phyloP scores from a whole-genome alignment of 1,140 invertebrate genomes.

The Belonocnema kinseyi region DNA sequence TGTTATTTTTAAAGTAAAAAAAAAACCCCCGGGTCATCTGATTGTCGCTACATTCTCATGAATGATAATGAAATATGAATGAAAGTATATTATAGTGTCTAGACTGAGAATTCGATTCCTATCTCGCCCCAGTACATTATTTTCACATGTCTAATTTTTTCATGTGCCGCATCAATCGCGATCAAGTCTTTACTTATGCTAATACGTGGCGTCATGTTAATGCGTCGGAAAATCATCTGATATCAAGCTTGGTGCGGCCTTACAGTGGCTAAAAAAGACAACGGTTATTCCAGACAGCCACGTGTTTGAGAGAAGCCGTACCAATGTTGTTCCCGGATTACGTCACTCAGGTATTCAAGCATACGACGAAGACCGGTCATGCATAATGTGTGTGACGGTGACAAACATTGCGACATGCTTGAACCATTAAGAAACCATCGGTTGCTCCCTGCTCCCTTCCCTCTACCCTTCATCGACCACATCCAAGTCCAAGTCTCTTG shows the following conservation, averaged over 20 bases:
- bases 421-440: constrained; percentile 44
- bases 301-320: constrained; percentile 37
- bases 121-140: no score
- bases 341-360: constrained; percentile 49
- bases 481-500: neutral
- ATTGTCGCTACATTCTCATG: no score
- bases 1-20: no score
- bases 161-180: no score
- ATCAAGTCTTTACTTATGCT: neutral
- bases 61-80: no score
- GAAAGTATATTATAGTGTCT: no score
- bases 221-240: constrained; percentile 20
- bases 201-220: neutral
- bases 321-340: constrained; percentile 33
- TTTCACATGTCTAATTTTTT: no score
- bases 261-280: constrained; percentile 34
- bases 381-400: constrained; percentile 49
- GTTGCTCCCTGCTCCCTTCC: constrained; percentile 5
- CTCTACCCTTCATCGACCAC: neutral
- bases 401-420: constrained; percentile 47
- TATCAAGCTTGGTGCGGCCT: neutral
- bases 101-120: no score
- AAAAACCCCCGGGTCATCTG: no score
- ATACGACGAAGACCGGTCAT: constrained; percentile 47
- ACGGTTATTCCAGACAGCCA: constrained; percentile 40